Evolutionary conservation across 2,113 vertebrate genomes (phyloP).

Genomic region (Tetraodon nigroviridis): DNA sequence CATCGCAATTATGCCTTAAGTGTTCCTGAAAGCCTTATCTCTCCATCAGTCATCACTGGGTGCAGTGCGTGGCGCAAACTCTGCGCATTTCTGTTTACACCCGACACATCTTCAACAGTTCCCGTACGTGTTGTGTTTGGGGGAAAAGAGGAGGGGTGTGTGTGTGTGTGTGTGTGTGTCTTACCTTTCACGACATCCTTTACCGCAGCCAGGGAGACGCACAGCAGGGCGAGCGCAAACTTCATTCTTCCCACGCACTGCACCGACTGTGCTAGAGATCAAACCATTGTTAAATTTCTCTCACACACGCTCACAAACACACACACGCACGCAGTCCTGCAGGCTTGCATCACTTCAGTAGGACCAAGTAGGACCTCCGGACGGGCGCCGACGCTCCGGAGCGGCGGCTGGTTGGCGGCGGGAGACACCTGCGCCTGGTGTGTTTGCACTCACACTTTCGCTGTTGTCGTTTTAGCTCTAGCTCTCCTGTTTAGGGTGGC

Average conservation of each 20-base stretch:
- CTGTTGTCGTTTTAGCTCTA: not conserved
- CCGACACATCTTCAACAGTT: slow-evolving; percentile 12
- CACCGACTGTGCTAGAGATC: slow-evolving; percentile 17
- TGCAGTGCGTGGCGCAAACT: no score
- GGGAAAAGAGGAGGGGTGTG: no score
- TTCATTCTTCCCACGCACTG: slow-evolving; percentile 56
- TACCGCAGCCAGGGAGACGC: slow-evolving; percentile 45
- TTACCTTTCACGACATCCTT: slow-evolving; percentile 61
- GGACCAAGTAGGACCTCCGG: slow-evolving; percentile 15
- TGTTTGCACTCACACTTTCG: not conserved
- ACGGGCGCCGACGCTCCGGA: not conserved
- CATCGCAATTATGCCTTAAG: no score
- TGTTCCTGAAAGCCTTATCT: no score
- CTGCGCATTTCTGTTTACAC: no score
- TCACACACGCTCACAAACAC: no score
- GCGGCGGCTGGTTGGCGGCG: slow-evolving; percentile 12
- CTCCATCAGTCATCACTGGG: no score
- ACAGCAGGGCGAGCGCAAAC: slow-evolving; percentile 59
- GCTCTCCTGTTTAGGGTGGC: slow-evolving; percentile 4
- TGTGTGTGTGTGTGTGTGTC: no score
- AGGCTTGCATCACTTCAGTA: slow-evolving; percentile 4
- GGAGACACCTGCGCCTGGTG: slow-evolving; percentile 7
- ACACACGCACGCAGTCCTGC: not conserved
- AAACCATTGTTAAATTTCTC: slow-evolving; percentile 17
- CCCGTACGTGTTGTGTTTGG: not conserved